A percentile compares a stretch with the other conserved stretches of the same genome.
These are phyloP conservation scores for Ormyrus rosae DNA, from an alignment of 2,888 invertebrate genomes.

Conservation along the genomic window DNA sequence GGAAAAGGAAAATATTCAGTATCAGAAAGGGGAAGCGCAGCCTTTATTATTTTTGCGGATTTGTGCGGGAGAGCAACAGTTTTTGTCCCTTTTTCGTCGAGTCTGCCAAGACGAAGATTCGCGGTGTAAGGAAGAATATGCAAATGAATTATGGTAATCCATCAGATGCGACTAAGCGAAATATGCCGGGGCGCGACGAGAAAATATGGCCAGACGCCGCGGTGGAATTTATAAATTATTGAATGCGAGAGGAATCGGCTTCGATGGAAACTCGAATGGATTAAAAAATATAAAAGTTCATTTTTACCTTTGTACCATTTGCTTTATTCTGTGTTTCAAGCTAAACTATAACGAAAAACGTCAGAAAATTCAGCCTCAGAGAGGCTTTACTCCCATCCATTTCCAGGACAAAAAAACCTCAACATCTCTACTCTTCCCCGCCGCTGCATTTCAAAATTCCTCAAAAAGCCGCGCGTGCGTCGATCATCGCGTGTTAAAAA, in stretches of 20 bases:
- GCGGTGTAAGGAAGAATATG: slow-evolving; percentile 19
- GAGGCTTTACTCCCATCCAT: no score
- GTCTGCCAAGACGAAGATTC: slow-evolving; percentile 23
- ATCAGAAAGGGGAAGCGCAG: neutral
- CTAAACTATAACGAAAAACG: no score
- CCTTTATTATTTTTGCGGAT: slow-evolving; percentile 45
- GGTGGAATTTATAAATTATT: slow-evolving; percentile 27
- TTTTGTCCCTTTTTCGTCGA: neutral
- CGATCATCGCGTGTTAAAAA: neutral
- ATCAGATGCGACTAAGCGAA: slow-evolving; percentile 30
- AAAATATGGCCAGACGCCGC: neutral
- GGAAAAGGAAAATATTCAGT: neutral
- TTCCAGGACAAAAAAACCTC: no score
- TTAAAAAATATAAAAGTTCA: neutral
- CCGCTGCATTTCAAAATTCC: no score
- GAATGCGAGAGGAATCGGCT: neutral
- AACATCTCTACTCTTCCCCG: no score
- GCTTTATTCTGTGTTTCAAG: no score
- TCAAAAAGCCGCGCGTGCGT: neutral
- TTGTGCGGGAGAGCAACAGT: neutral
- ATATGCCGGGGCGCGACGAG: slow-evolving; percentile 31
- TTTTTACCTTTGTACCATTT: no score
- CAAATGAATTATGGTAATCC: slow-evolving; percentile 50
- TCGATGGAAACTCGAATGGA: slow-evolving; percentile 15
- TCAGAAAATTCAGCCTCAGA: no score